These are phyloP conservation scores for Drosophila quinaria DNA, from an alignment of 2,888 invertebrate species.

Conservation along the genomic window DNA sequence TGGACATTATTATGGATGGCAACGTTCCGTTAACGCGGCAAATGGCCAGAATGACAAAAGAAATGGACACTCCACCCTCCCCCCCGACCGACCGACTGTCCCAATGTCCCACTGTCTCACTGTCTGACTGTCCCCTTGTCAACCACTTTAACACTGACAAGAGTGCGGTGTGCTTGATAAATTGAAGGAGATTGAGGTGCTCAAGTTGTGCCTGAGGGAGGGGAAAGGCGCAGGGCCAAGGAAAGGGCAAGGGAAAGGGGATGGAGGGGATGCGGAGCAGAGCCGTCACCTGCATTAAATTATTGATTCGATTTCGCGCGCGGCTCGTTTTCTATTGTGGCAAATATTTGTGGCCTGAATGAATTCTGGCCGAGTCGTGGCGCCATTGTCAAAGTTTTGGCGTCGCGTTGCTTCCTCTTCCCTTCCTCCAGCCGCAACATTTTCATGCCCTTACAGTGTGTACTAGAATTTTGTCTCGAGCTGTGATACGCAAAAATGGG, in stretches of 20 bases:
- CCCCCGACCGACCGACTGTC: background rate
- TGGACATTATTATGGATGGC: conserved; percentile 66
- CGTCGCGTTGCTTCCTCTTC: conserved; percentile 28
- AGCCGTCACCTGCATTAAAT: conserved; percentile 74
- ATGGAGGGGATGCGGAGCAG: background rate
- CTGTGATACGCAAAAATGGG: background rate
- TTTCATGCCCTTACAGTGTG: background rate
- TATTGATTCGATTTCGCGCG: conserved; percentile 78
- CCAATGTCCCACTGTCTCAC: background rate
- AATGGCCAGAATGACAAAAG: conserved; percentile 69
- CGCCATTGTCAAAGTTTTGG: conserved; percentile 63
- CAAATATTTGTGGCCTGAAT: conserved; percentile 59
- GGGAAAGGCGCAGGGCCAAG: background rate
- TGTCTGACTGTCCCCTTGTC: background rate
- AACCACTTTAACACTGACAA: conserved; percentile 14
- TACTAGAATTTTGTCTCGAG: background rate
- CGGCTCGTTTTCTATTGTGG: conserved; percentile 75
- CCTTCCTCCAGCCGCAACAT: background rate
- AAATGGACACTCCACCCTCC: conserved; percentile 33
- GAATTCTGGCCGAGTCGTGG: conserved; percentile 40
- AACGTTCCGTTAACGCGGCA: conserved; percentile 58
- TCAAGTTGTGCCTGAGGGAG: background rate
- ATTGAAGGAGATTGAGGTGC: background rate
- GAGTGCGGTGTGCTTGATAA: conserved; percentile 7
- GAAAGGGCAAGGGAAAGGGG: background rate